Base-by-base conservation (phyloP, 1,140 invertebrate genomes). In the Danaus plexippus region DNA sequence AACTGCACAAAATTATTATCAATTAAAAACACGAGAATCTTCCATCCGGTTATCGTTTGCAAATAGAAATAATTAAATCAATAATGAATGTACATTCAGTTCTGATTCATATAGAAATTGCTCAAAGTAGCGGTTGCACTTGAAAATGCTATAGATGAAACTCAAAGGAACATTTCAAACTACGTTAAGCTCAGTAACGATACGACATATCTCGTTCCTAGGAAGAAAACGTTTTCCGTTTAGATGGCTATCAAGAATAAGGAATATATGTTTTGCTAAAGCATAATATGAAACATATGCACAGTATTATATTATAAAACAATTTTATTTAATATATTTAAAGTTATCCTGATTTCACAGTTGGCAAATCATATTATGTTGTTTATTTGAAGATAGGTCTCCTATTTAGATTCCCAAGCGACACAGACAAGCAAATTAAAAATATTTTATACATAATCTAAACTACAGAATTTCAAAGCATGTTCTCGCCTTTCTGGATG, bases 401-500 rank as follows among this genome's bases (percentile, higher is more conserved):
- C 4, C 5, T 32, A 8, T 32, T 32, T 32, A 32, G 22, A 32
- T 32, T 32, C 7, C 22, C 7, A 32, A 32, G 22, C 22, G 22
- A 8, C 1, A 32, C 22, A 32, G 22, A 32, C 22, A 32, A 32
- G 7, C 22, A 2, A 32, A 32, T 32, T 6, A 32, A 57, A 40
- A 49, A 47, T 52, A 59, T 15, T 51, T 40, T 54, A 52, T 44
- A 57, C 47, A 52, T 52, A 54, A 41, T 50, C 32, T 49, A 44
- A 59, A 63, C 22, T 48, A 52, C 43, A 48, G 46, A 47, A 46
- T 53, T 54, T 42, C 43, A 57, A 22, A 40, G 52, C 50, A 63
- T 60, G 54, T 52, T 62, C 52, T 63, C 48, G 56, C 52, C 52
- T 57, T 59, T 65, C 58, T 53, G n/a, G 52, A 46, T 48, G 59